Evolutionary conservation across 23 tunicate genomes (phyloP).

Genomic region (Trididemnum nubilum): DNA sequence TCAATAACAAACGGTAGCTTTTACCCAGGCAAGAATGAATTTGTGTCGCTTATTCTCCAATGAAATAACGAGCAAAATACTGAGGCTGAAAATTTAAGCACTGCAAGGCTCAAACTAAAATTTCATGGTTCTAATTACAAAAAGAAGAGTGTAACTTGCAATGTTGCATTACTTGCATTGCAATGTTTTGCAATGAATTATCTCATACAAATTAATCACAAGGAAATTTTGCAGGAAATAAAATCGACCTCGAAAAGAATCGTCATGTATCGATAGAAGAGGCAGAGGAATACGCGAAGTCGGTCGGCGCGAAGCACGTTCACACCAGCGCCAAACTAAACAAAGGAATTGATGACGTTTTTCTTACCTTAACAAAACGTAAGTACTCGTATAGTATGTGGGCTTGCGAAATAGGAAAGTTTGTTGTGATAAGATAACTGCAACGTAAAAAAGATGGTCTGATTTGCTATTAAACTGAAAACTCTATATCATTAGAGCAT

Average conservation of each 20-base stretch:
- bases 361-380: constrained; percentile 83
- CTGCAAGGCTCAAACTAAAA: no score
- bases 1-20: no score
- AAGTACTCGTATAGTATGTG: not conserved
- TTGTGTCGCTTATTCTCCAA: no score
- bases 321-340: constrained; percentile 94
- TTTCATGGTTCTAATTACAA: no score
- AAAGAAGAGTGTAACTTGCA: no score
- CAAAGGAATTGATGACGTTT: constrained; percentile 94
- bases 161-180: no score
- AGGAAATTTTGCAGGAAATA: constrained; percentile 90
- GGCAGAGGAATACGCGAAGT: constrained; percentile 87
- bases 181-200: no score
- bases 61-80: no score
- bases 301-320: constrained; percentile 94
- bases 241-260: constrained; percentile 86
- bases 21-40: no score
- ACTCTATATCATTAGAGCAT: not conserved
- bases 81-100: no score
- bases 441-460: not conserved
- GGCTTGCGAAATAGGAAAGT: no score
- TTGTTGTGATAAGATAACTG: constrained; percentile 1
- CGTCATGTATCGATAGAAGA: constrained; percentile 82
- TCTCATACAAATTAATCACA: no score
- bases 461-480: not conserved